Percentiles rank a stretch among this genome's conserved stretches.
These are phyloP conservation scores for Aspidoscelis tigris DNA, from an alignment of 2,113 vertebrate genomes.

Conservation along the genomic window DNA sequence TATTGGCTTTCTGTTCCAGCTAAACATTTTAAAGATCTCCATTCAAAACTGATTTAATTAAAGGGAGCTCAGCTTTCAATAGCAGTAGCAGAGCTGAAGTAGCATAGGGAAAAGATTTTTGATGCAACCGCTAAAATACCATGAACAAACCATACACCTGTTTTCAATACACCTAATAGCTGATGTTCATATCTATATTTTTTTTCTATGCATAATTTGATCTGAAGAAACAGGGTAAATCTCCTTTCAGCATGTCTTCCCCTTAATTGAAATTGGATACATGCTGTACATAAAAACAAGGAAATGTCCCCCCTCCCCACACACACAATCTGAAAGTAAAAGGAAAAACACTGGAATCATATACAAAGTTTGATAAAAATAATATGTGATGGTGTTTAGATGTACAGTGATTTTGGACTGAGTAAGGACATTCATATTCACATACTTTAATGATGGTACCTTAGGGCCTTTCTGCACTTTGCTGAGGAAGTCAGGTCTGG, in stretches of 20 bases:
- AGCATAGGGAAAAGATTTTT: constrained; percentile 31
- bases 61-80: constrained; percentile 34
- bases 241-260: constrained; percentile 20
- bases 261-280: constrained; percentile 45
- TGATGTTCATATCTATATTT: background rate
- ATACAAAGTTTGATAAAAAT: too few relatives aligned
- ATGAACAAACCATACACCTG: constrained; percentile 17
- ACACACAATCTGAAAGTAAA: constrained; percentile 17
- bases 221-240: constrained; percentile 34
- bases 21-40: constrained; percentile 5
- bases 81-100: constrained; percentile 42
- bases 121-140: constrained; percentile 39
- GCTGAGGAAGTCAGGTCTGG: too few relatives aligned
- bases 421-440: background rate
- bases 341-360: background rate
- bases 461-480: background rate
- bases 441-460: background rate
- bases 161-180: constrained; percentile 41
- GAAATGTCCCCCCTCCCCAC: constrained; percentile 30
- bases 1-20: constrained; percentile 20
- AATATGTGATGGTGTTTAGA: background rate
- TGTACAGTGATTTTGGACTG: background rate
- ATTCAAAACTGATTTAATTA: constrained; percentile 51
- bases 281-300: background rate
- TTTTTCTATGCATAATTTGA: constrained; percentile 35